phyloP scores from a whole-genome alignment of 92 coral and sea anemone genomes.

The Umimayanthus kanabou region DNA sequence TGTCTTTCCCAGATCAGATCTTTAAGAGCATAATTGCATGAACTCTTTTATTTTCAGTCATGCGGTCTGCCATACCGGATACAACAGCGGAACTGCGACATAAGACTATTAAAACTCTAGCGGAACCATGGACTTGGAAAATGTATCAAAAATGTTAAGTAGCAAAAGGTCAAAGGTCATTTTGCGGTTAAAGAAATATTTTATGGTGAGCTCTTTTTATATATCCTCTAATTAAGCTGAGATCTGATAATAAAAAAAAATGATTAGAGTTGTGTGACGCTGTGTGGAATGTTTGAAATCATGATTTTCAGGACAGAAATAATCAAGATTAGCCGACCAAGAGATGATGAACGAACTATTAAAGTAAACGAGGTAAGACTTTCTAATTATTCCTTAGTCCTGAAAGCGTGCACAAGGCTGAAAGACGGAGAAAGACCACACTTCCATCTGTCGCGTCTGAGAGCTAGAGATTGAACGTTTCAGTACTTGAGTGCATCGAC shows the following conservation, averaged over 20 bases:
- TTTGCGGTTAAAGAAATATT: background rate
- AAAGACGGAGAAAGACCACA: too few species aligned
- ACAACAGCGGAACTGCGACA: background rate
- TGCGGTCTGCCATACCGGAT: background rate
- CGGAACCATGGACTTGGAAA: background rate
- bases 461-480: too few species aligned
- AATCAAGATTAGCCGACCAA: background rate
- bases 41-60: background rate
- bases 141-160: background rate
- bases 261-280: background rate
- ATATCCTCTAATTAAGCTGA: background rate
- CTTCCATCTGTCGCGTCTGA: too few species aligned
- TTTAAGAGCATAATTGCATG: background rate
- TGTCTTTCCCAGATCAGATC: background rate
- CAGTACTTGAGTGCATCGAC: too few species aligned
- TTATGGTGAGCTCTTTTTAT: background rate
- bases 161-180: background rate
- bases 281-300: background rate
- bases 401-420: background rate
- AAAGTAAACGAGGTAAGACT: background rate
- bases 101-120: background rate
- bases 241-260: background rate
- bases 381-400: background rate
- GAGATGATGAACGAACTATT: too few species aligned
- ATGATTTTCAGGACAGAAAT: background rate